These are phyloP conservation scores for Nycticryphes semicollaris DNA, from an alignment of 2,113 vertebrate genomes.

Conservation along the genomic window DNA sequence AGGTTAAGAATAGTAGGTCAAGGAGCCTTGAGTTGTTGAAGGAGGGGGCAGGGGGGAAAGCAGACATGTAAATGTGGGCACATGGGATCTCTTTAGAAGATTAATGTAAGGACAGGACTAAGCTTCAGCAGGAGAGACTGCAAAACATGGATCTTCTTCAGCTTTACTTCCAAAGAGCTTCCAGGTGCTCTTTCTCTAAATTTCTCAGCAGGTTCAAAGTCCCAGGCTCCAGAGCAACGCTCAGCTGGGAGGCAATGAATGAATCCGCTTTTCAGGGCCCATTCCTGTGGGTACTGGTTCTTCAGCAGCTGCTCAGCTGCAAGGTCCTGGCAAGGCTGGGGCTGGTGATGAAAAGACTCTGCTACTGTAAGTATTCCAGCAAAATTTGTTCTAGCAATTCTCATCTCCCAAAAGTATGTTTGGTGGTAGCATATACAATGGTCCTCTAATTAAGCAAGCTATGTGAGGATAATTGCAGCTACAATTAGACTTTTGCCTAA, in stretches of 20 bases:
- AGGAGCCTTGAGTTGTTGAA: conserved; percentile 54
- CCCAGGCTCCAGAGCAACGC: neutral
- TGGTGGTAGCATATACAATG: conserved; percentile 30
- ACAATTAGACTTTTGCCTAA: conserved; percentile 42
- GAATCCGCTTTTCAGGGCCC: neutral
- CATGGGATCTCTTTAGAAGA: neutral
- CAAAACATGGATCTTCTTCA: neutral
- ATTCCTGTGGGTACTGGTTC: neutral
- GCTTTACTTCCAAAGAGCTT: neutral
- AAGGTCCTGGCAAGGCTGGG: neutral
- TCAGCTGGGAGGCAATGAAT: neutral
- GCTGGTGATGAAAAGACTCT: neutral
- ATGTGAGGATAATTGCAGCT: conserved; percentile 17
- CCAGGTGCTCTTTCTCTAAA: neutral
- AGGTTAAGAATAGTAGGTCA: conserved; percentile 74
- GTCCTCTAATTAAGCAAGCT: conserved; percentile 45
- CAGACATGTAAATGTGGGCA: conserved; percentile 12
- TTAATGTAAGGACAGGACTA: neutral
- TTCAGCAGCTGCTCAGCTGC: neutral
- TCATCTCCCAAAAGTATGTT: conserved; percentile 15
- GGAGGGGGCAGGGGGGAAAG: neutral
- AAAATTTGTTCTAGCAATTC: conserved; percentile 39
- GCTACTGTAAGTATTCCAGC: neutral
- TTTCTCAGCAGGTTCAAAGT: neutral
- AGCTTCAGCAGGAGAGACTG: neutral